phyloP scores from a whole-genome alignment of 2,113 vertebrate species.

The Opisthocomus hoazin region DNA sequence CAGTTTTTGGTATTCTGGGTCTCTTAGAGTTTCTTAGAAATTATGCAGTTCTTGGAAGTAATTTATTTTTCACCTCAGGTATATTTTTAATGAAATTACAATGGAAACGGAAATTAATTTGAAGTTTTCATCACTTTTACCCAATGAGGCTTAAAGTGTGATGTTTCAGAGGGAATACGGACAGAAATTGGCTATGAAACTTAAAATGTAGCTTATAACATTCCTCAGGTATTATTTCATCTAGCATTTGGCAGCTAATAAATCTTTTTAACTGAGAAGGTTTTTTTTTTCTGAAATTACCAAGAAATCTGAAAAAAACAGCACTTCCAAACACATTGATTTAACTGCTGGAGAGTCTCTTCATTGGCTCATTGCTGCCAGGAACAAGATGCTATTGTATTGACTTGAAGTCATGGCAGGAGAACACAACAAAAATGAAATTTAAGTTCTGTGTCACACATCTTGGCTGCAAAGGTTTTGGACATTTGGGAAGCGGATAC shows the following conservation, averaged over 20 bases:
- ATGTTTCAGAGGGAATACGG: neutral
- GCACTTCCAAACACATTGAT: neutral
- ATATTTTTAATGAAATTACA: neutral
- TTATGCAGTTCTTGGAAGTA: neutral
- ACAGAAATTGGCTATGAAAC: neutral
- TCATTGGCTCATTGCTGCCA: neutral
- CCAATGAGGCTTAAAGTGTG: neutral
- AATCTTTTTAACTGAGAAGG: neutral
- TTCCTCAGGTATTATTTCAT: conserved; percentile 42
- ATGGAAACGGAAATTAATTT: neutral
- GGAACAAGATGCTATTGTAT: neutral
- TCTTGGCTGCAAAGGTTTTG: neutral
- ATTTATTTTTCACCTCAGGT: neutral
- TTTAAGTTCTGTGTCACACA: neutral
- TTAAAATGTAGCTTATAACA: neutral
- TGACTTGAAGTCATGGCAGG: conserved; percentile 8
- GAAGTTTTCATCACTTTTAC: neutral
- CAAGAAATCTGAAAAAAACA: neutral
- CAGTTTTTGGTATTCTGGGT: neutral
- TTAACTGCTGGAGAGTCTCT: neutral
- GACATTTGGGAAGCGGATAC: neutral
- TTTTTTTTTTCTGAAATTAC: neutral
- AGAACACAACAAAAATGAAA: neutral
- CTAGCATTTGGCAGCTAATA: neutral
- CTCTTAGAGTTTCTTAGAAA: neutral